Evolutionary conservation across 92 coral and sea anemone genomes (phyloP).

Genomic region (Epizoanthus fatuus): DNA sequence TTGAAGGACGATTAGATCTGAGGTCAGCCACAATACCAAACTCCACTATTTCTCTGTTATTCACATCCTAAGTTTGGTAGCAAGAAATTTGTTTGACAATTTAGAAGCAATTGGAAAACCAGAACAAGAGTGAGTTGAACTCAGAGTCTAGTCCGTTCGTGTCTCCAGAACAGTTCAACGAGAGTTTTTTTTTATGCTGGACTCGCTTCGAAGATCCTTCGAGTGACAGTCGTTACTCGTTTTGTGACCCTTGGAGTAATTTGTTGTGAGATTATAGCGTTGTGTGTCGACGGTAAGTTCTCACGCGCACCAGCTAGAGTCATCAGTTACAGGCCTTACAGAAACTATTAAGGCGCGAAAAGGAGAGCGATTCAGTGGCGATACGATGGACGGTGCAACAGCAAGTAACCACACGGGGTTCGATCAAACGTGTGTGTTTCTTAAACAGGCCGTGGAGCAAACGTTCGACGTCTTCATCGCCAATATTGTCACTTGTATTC

Average conservation of each 20-base stretch:
- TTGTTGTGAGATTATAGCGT: not conserved
- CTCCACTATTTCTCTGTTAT: not conserved
- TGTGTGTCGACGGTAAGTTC: slow-evolving; percentile 12
- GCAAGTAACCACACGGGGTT: not conserved
- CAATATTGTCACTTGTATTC: slow-evolving; percentile 23
- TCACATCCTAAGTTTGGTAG: not conserved
- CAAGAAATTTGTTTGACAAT: not conserved
- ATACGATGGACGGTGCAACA: not conserved
- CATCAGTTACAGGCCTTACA: too few relatives aligned
- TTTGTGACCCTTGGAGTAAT: not conserved
- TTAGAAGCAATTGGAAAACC: not conserved
- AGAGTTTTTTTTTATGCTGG: not conserved
- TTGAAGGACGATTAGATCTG: not conserved
- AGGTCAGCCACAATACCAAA: not conserved
- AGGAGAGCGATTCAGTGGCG: not conserved
- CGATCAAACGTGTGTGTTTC: slow-evolving; percentile 20
- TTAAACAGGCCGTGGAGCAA: slow-evolving; percentile 26
- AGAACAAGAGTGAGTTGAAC: not conserved
- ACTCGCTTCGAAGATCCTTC: not conserved
- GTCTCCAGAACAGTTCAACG: not conserved
- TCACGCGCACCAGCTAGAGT: not conserved
- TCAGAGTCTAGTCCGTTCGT: not conserved
- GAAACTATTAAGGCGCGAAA: too few relatives aligned
- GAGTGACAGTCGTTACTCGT: not conserved
- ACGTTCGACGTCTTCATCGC: slow-evolving; percentile 21